Percentiles rank a stretch among this genome's conserved stretches.
phyloP scores from a whole-genome alignment of 1,140 invertebrate genomes.

The Eubasilissa regina region DNA sequence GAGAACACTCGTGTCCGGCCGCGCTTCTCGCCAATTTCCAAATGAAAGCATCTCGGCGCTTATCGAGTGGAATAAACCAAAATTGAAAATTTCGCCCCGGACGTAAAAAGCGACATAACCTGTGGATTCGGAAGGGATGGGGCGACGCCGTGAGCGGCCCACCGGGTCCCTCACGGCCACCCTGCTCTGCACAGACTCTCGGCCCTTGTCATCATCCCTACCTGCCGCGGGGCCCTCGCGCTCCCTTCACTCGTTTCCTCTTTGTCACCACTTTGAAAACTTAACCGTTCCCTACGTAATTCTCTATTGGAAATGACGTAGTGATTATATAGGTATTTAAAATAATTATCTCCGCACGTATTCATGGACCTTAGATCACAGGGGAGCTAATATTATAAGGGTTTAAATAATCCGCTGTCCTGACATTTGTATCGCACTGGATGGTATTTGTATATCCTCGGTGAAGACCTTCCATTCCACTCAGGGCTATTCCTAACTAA shows the following conservation, averaged over 20 bases:
- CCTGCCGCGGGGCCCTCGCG: background rate
- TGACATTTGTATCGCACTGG: no score
- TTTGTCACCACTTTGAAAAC: no score
- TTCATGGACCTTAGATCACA: no score
- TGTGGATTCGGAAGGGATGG: constrained; percentile 30
- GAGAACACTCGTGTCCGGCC: constrained; percentile 8
- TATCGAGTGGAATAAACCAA: constrained; percentile 43
- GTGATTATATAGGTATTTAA: no score
- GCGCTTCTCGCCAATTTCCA: constrained; percentile 24
- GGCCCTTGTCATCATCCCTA: constrained; percentile 1
- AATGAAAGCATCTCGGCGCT: constrained; percentile 34
- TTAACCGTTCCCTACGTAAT: no score
- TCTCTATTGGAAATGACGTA: no score
- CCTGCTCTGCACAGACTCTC: background rate
- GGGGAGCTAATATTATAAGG: no score
- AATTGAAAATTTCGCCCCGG: constrained; percentile 42
- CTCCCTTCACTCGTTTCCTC: background rate
- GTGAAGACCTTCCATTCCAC: no score
- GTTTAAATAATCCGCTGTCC: no score
- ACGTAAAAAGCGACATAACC: constrained; percentile 42
- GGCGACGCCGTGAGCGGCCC: background rate
- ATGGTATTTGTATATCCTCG: no score
- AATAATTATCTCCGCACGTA: no score
- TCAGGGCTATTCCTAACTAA: no score
- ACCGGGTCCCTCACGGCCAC: background rate